Evolutionary conservation across 92 coral and sea anemone species (phyloP), one percentile per base, ranked within the genome.

Genomic region (Parazoanthus swiftii): DNA sequence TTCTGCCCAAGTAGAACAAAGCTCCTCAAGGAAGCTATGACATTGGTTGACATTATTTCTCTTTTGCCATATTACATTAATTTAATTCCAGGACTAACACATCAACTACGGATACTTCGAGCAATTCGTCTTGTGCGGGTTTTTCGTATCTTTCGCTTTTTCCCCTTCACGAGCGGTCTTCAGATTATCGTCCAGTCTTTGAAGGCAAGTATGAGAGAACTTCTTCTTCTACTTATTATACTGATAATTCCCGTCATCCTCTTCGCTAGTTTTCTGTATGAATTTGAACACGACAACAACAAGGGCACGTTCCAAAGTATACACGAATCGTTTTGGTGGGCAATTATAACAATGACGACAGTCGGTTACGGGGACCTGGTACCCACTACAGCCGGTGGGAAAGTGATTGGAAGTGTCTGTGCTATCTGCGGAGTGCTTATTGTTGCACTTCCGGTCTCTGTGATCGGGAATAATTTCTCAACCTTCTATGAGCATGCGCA

Each of bases 311-410:
- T 97, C 77, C 79, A 82, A 14, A 95, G 88, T 76, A 97, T 97
- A 81, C 99, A 98, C 58, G 94, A 92, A 83, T 86, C 99, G 79
- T 95, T 97, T 86, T 97, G 99, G 99, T 97, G 99, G 99, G 98
- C 99, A 5, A 92, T 97, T 33, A 97, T 97, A 80, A 97, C 99
- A 59, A 97, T 97, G 96, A 97, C 99, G 29, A 97, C 99, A 0
- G 99, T 97, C 16, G 99, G 98, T 3, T 97, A 97, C 21, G 99
- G 99, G 26, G 99, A 97, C 76, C 91, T 94, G 93, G 92, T 91
- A 23, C 99, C 98, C 4, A 89, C 77, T 8, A 88, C 98, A 18
- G 71, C 88, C 58, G 71, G 65, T 39, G 98, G 99, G 23, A 93
- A 94, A 81, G 36, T 97, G 13, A 89, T 97, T 9, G 99, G 99